These are phyloP conservation scores for Galago senegalensis DNA, from an alignment of 2,797 vertebrate species.

Conservation along the genomic window DNA sequence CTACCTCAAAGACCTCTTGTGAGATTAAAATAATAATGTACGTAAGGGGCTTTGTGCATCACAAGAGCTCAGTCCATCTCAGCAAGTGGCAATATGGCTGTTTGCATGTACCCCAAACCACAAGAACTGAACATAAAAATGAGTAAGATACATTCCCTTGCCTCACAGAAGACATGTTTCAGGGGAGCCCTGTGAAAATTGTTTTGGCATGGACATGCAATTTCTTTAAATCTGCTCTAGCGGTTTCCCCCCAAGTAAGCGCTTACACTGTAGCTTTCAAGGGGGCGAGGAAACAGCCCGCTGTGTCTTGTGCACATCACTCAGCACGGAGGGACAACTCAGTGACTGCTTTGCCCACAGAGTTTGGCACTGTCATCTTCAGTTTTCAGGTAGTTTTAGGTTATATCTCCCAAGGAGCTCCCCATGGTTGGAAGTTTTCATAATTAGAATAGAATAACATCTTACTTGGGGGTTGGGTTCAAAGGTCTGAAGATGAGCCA, in stretches of 20 bases:
- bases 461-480: not conserved
- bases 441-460: not conserved
- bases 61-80: not conserved
- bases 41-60: not conserved
- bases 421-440: not conserved
- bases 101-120: not conserved
- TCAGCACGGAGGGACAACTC: not conserved
- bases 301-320: not conserved
- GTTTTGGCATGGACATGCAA: not conserved
- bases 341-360: rapidly evolving
- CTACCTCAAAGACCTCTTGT: not conserved
- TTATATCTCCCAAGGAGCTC: not conserved
- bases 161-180: not conserved
- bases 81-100: not conserved
- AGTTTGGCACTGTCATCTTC: not conserved
- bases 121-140: not conserved
- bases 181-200: not conserved
- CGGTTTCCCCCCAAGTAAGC: not conserved
- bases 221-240: not conserved
- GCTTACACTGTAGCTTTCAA: not conserved
- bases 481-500: not conserved
- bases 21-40: not conserved
- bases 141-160: not conserved
- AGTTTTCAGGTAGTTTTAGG: not conserved
- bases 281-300: not conserved